Evolutionary conservation across 2,797 vertebrate genomes (phyloP).

Genomic region (Zenarchopterus dispar): DNA sequence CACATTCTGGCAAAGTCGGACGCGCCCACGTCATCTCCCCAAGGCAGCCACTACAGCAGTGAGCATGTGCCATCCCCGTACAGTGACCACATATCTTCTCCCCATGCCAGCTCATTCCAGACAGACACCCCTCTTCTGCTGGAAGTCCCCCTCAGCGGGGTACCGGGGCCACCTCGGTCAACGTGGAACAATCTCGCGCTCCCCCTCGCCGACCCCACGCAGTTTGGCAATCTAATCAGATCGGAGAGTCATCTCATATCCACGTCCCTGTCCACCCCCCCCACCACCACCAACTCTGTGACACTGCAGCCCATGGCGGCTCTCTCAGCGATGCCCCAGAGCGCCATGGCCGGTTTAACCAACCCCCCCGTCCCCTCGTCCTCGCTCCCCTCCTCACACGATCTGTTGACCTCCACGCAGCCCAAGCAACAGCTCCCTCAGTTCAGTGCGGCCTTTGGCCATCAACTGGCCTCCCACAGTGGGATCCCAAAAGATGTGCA

Average conservation of each 20-base stretch:
- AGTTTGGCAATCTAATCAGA: conserved; percentile 92
- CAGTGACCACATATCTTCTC: conserved; percentile 95
- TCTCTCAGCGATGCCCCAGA: conserved; percentile 93
- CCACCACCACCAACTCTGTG: conserved; percentile 92
- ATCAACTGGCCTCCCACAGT: conserved; percentile 97
- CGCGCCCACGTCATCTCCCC: conserved; percentile 88
- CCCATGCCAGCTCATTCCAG: conserved; percentile 90
- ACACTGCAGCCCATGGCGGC: conserved; percentile 94
- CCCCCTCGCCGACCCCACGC: conserved; percentile 90
- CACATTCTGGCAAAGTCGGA: conserved; percentile 92
- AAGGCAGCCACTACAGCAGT: conserved; percentile 94
- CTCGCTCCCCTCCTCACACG: conserved; percentile 85
- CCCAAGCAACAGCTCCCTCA: conserved; percentile 98
- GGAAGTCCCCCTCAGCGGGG: conserved; percentile 92
- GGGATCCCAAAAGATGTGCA: conserved; percentile 99
- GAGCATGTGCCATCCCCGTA: conserved; percentile 97
- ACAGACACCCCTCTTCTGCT: conserved; percentile 93
- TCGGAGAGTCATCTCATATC: conserved; percentile 96
- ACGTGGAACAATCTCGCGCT: conserved; percentile 94
- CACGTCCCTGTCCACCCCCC: conserved; percentile 96
- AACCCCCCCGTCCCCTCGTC: conserved; percentile 85
- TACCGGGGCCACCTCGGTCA: conserved; percentile 88
- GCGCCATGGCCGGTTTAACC: conserved; percentile 85
- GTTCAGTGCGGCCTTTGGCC: conserved; percentile 98
- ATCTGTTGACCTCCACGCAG: conserved; percentile 90